Conservation (phyloP, 2,888 invertebrate genomes). For the Luffia ferchaultella region DNA sequence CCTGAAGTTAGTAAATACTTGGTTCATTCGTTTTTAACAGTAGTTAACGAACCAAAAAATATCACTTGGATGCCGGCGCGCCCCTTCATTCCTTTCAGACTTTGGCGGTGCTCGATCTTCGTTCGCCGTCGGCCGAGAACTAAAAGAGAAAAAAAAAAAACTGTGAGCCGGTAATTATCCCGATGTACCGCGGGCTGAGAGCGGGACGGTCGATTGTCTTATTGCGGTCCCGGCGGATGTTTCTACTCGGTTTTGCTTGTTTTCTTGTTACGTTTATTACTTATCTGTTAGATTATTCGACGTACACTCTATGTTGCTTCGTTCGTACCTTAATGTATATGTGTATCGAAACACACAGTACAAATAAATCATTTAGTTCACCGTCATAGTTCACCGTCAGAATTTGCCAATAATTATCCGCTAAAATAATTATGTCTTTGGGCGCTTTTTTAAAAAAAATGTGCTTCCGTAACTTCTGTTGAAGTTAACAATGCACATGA, state of each 20-base stretch:
- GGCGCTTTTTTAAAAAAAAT: too few relatives aligned
- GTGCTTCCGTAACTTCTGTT: too few relatives aligned
- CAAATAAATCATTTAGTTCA: too few relatives aligned
- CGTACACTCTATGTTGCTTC: too few relatives aligned
- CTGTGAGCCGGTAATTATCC: slow-evolving; percentile 34
- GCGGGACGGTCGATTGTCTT: slow-evolving; percentile 38
- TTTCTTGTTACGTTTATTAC: background rate
- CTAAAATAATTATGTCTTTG: too few relatives aligned
- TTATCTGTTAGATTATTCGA: background rate
- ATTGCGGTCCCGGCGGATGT: slow-evolving; percentile 49
- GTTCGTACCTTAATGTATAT: too few relatives aligned
- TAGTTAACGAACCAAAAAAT: background rate
- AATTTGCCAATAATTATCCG: too few relatives aligned
- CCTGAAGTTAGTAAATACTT: too few relatives aligned
- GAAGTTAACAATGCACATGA: too few relatives aligned
- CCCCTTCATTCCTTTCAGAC: slow-evolving; percentile 20
- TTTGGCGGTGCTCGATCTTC: slow-evolving; percentile 24
- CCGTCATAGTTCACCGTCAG: too few relatives aligned
- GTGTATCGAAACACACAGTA: too few relatives aligned
- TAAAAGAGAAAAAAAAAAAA: slow-evolving; percentile 24
- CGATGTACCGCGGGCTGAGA: slow-evolving; percentile 30
- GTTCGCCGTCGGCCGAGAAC: slow-evolving; percentile 23
- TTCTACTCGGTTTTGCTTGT: slow-evolving; percentile 20
- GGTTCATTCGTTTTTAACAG: background rate
- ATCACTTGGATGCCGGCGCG: slow-evolving; percentile 23